Base-by-base conservation (phyloP, 2,888 invertebrate genomes). In the Rhopalosiphum nymphaeae region DNA sequence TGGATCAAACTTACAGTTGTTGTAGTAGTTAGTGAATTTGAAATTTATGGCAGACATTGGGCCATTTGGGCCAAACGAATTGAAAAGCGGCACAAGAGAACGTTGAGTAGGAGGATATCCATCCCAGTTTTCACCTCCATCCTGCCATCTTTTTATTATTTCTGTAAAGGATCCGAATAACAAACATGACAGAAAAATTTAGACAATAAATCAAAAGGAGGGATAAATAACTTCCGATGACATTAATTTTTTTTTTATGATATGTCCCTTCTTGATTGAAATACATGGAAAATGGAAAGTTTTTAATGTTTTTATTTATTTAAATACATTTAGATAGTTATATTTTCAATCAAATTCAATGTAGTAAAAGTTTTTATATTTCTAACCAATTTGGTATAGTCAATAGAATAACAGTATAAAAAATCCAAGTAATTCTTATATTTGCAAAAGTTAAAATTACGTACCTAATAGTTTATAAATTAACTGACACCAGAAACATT, bases 141-240 rank as follows among this genome's bases (percentile, higher is more conserved):
- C 94, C 85, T 94, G 94, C 94, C 94, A 94, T 94, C 94, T 94
- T 94, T 94, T 94, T 94, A 94, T 94, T 87, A 94, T 94, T 94
- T 94, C 94, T 94, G 94, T 42, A 94, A 94, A 94, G 94, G 86
- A 93, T 91, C 94, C 94, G 94, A 94, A 94, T 87, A 94, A 90
- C 94, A 94, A 94, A 94, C n/a, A 94, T 94, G 94, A 94, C 94
- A 94, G 94, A 94, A 44, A 94, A 86, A 86, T 94, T 57, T 94
- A 90, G 90, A 94, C 57, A 94, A 90, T 86, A 90, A 91, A 49
- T 86, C 91, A 94, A 91, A 84, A 94, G 86, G 84, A 89, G 93
- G 93, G 93, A 44, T 89, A 84, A 57, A 57, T 16, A 53, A 61
- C 94, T 89, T 87, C 90, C 85, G 84, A 92, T 92, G 92, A 67